Conservation (phyloP, 2,113 vertebrate genomes). For the Zapus hudsonius region DNA sequence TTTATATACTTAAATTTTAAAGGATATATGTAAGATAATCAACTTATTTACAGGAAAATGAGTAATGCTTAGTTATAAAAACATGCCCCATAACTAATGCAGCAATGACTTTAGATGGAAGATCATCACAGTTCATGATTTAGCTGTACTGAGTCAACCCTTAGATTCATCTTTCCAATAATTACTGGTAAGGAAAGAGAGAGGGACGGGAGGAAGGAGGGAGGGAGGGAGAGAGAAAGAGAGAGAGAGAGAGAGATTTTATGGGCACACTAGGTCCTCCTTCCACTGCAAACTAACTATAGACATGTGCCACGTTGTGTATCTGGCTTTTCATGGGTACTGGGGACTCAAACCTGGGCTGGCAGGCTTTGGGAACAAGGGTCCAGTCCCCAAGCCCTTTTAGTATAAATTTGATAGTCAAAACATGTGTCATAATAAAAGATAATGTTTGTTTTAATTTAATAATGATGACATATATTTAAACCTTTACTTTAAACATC, state of each 20-base stretch:
- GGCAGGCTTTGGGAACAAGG: too few species aligned
- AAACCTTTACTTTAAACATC: not conserved
- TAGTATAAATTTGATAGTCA: not conserved
- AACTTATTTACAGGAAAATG: not conserved
- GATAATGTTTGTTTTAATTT: slow-evolving; percentile 15
- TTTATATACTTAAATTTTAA: not conserved
- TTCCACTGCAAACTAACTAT: too few species aligned
- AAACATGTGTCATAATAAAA: not conserved
- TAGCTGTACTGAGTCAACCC: not conserved
- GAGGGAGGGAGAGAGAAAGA: too few species aligned
- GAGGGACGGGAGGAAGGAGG: too few species aligned
- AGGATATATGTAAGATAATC: not conserved
- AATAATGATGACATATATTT: not conserved
- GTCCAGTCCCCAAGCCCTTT: too few species aligned
- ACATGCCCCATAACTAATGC: not conserved
- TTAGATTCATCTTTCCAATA: not conserved
- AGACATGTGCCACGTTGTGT: too few species aligned
- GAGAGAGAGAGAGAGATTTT: too few species aligned
- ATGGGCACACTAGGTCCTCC: too few species aligned
- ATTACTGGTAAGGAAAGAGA: too few species aligned
- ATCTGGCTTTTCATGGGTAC: too few species aligned
- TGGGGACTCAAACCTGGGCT: too few species aligned
- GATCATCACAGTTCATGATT: not conserved
- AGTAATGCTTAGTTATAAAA: not conserved
- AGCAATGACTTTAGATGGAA: not conserved